Evolutionary conservation across 2,888 invertebrate species (phyloP).

Genomic region (Melanostoma scalare): DNA sequence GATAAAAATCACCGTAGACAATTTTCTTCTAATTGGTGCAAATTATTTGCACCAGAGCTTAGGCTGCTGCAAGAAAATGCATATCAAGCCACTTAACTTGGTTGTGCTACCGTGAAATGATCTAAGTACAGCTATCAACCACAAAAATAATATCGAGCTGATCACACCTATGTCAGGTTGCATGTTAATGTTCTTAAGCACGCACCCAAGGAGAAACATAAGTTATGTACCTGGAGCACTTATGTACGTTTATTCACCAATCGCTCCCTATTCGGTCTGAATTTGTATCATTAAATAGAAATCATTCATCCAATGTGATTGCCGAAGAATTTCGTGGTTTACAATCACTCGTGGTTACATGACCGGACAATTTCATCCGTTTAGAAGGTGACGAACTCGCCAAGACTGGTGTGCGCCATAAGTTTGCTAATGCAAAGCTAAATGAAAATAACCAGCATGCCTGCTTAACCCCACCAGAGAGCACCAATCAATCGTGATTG

Average conservation of each 20-base stretch:
- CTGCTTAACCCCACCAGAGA: slow-evolving; percentile 34
- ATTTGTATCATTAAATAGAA: slow-evolving; percentile 24
- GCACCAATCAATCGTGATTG: slow-evolving; percentile 57
- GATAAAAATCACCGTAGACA: slow-evolving; percentile 30
- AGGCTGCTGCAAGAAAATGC: background rate
- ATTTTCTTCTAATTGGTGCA: slow-evolving; percentile 53
- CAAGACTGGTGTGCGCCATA: slow-evolving; percentile 7
- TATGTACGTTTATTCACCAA: slow-evolving; percentile 17
- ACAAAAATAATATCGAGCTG: slow-evolving; percentile 46
- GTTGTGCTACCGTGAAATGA: slow-evolving; percentile 34
- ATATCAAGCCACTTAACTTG: slow-evolving; percentile 43
- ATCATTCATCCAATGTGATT: slow-evolving; percentile 46
- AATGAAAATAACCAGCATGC: slow-evolving; percentile 43
- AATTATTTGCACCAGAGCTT: slow-evolving; percentile 23
- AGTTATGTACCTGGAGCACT: slow-evolving; percentile 3
- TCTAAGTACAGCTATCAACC: slow-evolving; percentile 41
- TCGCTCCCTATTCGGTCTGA: slow-evolving; percentile 16
- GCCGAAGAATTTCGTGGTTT: slow-evolving; percentile 57
- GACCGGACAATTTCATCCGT: slow-evolving; percentile 13
- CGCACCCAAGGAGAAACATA: slow-evolving; percentile 31
- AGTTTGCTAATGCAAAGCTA: slow-evolving; percentile 31
- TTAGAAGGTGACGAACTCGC: slow-evolving; percentile 47
- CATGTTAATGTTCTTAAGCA: slow-evolving; percentile 15
- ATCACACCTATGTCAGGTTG: slow-evolving; percentile 16
- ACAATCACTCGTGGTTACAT: slow-evolving; percentile 26